A percentile compares a stretch with the other conserved stretches of the same genome.
phyloP scores from a whole-genome alignment of 2,797 vertebrate genomes.

The Leptatherina wallacei region DNA sequence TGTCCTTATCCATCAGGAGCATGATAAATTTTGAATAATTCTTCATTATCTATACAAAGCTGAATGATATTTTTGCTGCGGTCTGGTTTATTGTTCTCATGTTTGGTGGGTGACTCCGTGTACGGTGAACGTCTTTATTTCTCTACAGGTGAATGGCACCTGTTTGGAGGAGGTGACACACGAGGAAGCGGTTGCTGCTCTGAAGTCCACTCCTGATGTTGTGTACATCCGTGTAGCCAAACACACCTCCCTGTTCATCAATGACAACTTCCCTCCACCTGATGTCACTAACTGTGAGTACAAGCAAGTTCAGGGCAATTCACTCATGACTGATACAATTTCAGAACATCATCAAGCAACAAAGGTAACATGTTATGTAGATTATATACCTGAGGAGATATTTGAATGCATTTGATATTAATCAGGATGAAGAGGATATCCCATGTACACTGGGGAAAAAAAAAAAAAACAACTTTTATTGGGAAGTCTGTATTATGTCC shows the following conservation, averaged over 20 bases:
- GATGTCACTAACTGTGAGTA: constrained; percentile 96
- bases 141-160: constrained; percentile 88
- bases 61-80: no score
- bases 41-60: no score
- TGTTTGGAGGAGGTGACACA: constrained; percentile 95
- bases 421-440: not conserved
- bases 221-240: constrained; percentile 97
- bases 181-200: constrained; percentile 95
- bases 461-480: no score
- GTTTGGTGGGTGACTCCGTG: not conserved
- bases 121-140: not conserved
- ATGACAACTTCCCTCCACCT: constrained; percentile 92
- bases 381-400: not conserved
- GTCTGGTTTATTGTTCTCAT: not conserved
- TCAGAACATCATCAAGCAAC: not conserved
- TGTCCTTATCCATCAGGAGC: no score
- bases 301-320: not conserved
- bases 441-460: no score
- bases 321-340: constrained; percentile 4
- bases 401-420: not conserved
- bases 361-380: constrained; percentile 7
- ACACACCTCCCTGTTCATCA: constrained; percentile 94
- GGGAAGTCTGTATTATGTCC: no score
- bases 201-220: constrained; percentile 96
- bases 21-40: no score